phyloP scores from a whole-genome alignment of 2,888 invertebrate species.

The Epistrophe grossulariae region DNA sequence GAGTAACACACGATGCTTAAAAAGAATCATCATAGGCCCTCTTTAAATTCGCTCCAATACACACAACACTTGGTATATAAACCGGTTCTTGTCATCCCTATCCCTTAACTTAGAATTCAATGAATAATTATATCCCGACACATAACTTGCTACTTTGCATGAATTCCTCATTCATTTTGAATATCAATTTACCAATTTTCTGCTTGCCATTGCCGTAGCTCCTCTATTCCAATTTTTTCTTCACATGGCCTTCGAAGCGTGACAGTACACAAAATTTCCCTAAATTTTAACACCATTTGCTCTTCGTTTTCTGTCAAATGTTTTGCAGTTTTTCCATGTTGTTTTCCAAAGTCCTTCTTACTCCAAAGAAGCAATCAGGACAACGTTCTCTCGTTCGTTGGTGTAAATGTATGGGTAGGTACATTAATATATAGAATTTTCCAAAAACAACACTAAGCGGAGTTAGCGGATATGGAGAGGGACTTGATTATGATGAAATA shows the following conservation, averaged over 20 bases:
- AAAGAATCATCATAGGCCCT: not conserved
- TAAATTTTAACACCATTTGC: conserved; percentile 58
- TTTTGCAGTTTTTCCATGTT: conserved; percentile 66
- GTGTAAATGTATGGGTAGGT: not conserved
- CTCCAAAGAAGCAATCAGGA: conserved; percentile 33
- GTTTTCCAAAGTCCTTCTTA: not conserved
- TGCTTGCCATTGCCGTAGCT: conserved; percentile 59
- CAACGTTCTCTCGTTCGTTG: not conserved
- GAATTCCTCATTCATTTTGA: conserved; percentile 74
- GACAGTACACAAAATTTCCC: conserved; percentile 67
- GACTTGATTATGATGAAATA: conserved; percentile 73
- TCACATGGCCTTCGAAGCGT: conserved; percentile 34
- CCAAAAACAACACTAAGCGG: conserved; percentile 42
- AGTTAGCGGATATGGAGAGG: not conserved
- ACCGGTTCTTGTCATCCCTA: not conserved
- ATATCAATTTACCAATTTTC: conserved; percentile 76
- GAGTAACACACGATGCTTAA: not conserved
- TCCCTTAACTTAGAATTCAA: conserved; percentile 47
- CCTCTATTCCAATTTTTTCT: not conserved
- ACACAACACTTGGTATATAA: conserved; percentile 1
- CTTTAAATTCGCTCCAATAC: not conserved
- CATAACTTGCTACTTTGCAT: conserved; percentile 71
- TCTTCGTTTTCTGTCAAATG: conserved; percentile 55
- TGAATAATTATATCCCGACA: conserved; percentile 73
- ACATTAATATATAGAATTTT: conserved; percentile 29